Base-by-base conservation (phyloP, 2,797 vertebrate genomes). In the Sebastes paucispinis region DNA sequence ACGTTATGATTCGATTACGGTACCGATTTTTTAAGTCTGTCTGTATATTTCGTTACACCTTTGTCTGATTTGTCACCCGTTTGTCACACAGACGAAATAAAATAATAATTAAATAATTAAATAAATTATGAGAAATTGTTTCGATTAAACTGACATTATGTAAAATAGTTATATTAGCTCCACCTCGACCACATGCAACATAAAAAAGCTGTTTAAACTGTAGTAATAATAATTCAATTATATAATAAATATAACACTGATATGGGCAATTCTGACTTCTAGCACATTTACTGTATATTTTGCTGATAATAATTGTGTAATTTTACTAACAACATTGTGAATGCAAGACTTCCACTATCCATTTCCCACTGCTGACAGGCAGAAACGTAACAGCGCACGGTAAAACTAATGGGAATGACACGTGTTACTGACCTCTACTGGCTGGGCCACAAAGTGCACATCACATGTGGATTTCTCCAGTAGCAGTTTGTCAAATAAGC, bases 401-500 rank as follows among this genome's bases (percentile, higher is more conserved):
- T 18, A 2, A 64, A 34, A 20, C 6, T 3, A 8, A 31, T 3
- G 10, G 18, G 34, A 58, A 36, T 47, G 2, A 29, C 55, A 59
- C 39, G 63, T 25, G 14, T 67, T 86, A 74, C 80, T 88, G 92
- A 39, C 87, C 91, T 88, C 91, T 94, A 70, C 65, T 90, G 92
- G 85, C 24, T 8, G 80, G 74, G 69, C 9, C 24, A 77, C 12
- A 75, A 60, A 79, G 52, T 88, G 69, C 74, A 32, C 73, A 39
- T 39, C 31, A 57, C 14, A 24, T 36, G 27, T 22, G 9, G 4
- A 66, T 57, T 52, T 59, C 8, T 12, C 66, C 47, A 57, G 14
- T 0, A 29, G 12, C 55, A 63, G 7, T 54, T 29, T 58, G 16
- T 54, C 20, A 54, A 69, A 79, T 36, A n/a, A 5, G 22, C 8